A percentile compares a stretch with the other conserved stretches of the same genome.
Evolutionary conservation across 2,888 invertebrate species (phyloP).

Genomic region (Oscheius sp.): DNA sequence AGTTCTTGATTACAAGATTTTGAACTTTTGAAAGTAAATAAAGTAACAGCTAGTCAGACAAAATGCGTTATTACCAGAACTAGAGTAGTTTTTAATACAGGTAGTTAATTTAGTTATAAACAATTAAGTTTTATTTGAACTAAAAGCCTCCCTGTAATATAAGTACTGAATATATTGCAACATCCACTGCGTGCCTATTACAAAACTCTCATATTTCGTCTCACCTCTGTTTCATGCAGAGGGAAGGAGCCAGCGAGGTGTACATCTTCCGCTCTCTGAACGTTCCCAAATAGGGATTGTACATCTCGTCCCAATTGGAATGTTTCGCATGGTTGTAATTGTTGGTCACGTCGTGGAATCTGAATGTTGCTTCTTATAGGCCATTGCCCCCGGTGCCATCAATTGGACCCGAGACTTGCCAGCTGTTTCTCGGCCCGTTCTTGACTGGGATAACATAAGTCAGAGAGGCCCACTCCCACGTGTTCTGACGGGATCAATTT

Average conservation of each 20-base stretch:
- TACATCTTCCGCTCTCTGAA: conserved; percentile 54
- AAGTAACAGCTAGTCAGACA: too few species aligned
- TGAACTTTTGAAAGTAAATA: too few species aligned
- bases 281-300: conserved; percentile 53
- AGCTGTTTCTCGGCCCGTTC: conserved; percentile 20
- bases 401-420: conserved; percentile 1
- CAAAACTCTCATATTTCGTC: background rate
- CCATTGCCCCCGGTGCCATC: conserved; percentile 15
- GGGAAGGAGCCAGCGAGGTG: conserved; percentile 58
- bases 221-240: conserved; percentile 53
- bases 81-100: too few species aligned
- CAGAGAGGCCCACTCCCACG: conserved; percentile 19
- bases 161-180: too few species aligned
- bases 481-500: background rate
- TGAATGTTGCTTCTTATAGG: conserved; percentile 20
- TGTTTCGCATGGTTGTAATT: conserved; percentile 45
- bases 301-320: conserved; percentile 60
- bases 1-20: too few species aligned
- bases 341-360: conserved; percentile 35
- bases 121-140: too few species aligned
- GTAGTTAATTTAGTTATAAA: too few species aligned
- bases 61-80: too few species aligned
- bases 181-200: too few species aligned
- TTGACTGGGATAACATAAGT: conserved; percentile 1
- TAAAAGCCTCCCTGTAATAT: too few species aligned